Base-by-base conservation (phyloP, 2,113 vertebrate genomes). In the Heptranchias perlo region DNA sequence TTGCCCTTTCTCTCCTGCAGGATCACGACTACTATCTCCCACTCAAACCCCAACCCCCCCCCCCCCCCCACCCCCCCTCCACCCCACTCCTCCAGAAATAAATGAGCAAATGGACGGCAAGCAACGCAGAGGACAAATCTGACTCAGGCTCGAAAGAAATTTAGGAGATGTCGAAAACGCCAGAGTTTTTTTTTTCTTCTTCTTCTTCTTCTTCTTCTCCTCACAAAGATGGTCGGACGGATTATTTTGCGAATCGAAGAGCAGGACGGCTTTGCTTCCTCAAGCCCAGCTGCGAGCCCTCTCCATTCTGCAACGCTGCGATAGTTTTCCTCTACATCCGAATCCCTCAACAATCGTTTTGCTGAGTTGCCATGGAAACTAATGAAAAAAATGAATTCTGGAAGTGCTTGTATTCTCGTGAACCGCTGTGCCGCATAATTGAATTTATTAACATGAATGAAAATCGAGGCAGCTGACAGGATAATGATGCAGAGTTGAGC, bases 321-420 rank as follows among this genome's bases (percentile, higher is more conserved):
- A 94, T 94, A 69, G 25, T 94, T 94, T n/a, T 16, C 94, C 47
- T 95, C 47, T 67, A 69, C 64, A 49, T 69, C 25, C 25, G 10
- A 69, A 95, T 67, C 93, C 64, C 64, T 95, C n/a, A 5, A 49
- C 93, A 49, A 49, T 67, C 39, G 65, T 10, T 95, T 95, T 31
- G 94, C 94, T 35, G 89, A 44, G 65, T 95, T 69, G 65, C 94
- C 94, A 69, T 95, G 47, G 94, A 69, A 95, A 95, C 94, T 16
- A 18, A 73, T 73, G 62, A 69, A 73, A 31, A 64, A 67, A 73
- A 95, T 28, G 94, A 49, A 67, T 95, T 35, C 94, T 69, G 89
- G 58, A 73, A 49, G 25, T 54, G 54, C 87, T 69, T 94, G 93
- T 31, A 23, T n/a, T n/a, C n/a, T n/a, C n/a, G n/a, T n/a, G n/a